Conservation (phyloP, 2,113 vertebrate genomes). For the Physeter macrocephalus region DNA sequence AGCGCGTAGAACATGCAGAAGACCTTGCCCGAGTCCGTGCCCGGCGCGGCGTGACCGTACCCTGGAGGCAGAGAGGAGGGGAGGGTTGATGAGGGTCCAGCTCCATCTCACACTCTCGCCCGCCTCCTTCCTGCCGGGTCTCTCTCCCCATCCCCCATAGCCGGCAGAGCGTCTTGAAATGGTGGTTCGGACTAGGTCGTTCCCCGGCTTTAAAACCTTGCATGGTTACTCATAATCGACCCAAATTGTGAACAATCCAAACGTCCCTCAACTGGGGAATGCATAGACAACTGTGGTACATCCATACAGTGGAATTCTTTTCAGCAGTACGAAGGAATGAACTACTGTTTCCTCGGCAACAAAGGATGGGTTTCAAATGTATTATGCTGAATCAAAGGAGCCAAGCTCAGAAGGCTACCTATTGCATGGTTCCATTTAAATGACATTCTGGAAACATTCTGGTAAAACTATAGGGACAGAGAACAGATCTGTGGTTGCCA, state of each 20-base stretch:
- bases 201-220: neutral
- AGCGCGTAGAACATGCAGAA: conserved; percentile 99
- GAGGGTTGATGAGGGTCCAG: rapidly evolving
- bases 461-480: neutral
- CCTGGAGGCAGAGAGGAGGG: conserved; percentile 76
- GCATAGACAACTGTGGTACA: neutral
- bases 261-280: neutral
- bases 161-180: rapidly evolving
- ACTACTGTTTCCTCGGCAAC: neutral
- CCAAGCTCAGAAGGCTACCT: neutral
- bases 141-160: neutral
- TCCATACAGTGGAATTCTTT: neutral
- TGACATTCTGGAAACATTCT: neutral
- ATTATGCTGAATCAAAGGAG: neutral
- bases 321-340: neutral
- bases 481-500: neutral
- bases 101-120: neutral
- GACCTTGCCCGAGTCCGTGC: conserved; percentile 94
- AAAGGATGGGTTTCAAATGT: neutral
- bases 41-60: conserved; percentile 94
- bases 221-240: too few species aligned
- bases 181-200: neutral
- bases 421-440: neutral
- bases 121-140: neutral
- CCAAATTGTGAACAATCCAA: neutral